Base-by-base conservation (phyloP, 30 jellyfish, hydroid and myxozoan species). In the Clytia hemisphaerica region DNA sequence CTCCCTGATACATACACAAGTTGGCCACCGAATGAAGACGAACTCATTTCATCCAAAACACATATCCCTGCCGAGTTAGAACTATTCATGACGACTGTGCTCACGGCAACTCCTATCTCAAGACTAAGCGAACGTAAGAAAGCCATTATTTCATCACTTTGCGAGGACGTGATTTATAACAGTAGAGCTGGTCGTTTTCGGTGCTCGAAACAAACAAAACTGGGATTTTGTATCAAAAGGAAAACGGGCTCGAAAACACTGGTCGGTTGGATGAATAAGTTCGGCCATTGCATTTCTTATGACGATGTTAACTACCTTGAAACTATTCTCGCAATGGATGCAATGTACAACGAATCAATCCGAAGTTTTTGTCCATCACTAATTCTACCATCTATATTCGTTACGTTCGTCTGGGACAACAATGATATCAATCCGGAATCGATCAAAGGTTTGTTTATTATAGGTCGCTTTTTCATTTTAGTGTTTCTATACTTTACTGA, bases 221-320 rank as follows among this genome's bases (percentile, higher is more conserved):
- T 73, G 22, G 36, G 81, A 2, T 29, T 73, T 30, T 36, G 55
- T 37, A 45, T 60, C 26, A 58, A 73, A 45, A 4, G 50, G n/a
- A 33, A 58, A 30, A 58, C 82, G 16, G 85, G 85, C 26, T 73
- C 82, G 4, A 58, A 57, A 27, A 45, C 36, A 22, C 7, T 73
- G 30, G 35, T 73, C 27, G 26, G 47, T 15, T 73, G 85, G 85
- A 30, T 60, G 26, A 58, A 60, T 70, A 73, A 57, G 32, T 59
- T 32, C 32, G 85, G 85, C 35, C 83, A 55, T 40, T 36, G 69
- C 2, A 3, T 55, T 3, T 10, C 78, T 53, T 68, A 68, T 49
- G 80, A 68, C 18, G 75, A 68, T 7, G 70, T 68, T 4, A 68
- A 57, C 29, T 45, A 10, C 32, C 28, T 68, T 6, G 48, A 68